phyloP scores from a whole-genome alignment of 2,888 invertebrate genomes.

The Psylliodes chrysocephalus region DNA sequence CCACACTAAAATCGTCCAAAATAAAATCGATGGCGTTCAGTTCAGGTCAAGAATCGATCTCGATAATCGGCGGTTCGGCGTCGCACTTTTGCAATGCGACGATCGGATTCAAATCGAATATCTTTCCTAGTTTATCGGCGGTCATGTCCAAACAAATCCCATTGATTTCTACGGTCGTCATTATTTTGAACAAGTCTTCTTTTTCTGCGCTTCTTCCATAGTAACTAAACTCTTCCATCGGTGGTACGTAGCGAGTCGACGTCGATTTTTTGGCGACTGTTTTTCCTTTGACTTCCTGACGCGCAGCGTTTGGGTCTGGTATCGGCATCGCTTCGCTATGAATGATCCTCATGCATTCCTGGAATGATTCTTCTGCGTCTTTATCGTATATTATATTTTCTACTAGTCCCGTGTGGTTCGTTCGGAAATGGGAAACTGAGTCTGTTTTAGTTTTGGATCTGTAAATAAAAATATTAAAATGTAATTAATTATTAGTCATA shows the following conservation, averaged over 20 bases:
- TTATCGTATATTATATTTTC: conserved; percentile 28
- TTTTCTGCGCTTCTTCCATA: conserved; percentile 65
- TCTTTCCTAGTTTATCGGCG: conserved; percentile 66
- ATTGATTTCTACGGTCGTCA: conserved; percentile 67
- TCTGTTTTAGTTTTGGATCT: conserved; percentile 39
- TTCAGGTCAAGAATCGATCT: conserved; percentile 40
- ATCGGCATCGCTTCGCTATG: conserved; percentile 22
- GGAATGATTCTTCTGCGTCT: conserved; percentile 26
- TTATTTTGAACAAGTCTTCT: conserved; percentile 63
- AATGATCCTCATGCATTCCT: conserved; percentile 34
- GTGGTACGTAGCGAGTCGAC: conserved; percentile 48
- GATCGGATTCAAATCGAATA: conserved; percentile 67
- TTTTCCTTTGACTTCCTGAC: conserved; percentile 52
- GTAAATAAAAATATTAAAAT: not conserved
- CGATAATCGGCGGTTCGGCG: not conserved
- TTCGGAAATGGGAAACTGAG: conserved; percentile 33
- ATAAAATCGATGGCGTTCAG: conserved; percentile 37
- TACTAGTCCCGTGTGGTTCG: conserved; percentile 33
- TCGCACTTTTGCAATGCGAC: conserved; percentile 64
- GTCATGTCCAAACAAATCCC: conserved; percentile 66
- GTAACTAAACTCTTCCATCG: conserved; percentile 62
- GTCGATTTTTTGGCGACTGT: conserved; percentile 65
- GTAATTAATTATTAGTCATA: no score
- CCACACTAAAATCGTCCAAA: conserved; percentile 46
- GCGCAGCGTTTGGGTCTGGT: not conserved